Base-by-base conservation (phyloP, 2,888 invertebrate genomes). In the Microplitis deprimator region DNA sequence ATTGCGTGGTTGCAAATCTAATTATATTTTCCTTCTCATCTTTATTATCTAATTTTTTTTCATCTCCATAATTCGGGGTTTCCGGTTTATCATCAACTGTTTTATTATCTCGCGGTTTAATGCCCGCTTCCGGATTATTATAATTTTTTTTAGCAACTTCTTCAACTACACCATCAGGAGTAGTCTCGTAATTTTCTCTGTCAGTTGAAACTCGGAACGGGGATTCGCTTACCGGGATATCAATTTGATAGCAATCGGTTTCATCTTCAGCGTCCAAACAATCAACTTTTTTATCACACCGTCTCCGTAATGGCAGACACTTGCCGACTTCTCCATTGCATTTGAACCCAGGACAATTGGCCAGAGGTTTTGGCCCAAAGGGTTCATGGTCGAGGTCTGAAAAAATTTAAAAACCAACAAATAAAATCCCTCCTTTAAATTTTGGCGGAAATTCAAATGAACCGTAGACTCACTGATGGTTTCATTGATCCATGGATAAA, bases 211-310 rank as follows among this genome's bases (percentile, higher is more conserved):
- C 50, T 10, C 59, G 50, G 20, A 70, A 59, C 6, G 29, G 17
- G 16, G n/a, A 1, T 38, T 5, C 38, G 20, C 10, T 17, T 39
- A 8, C 62, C 59, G 50, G 20, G 3, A 17, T 3, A 29, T 10
- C 16, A 7, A 62, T 17, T 17, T 61, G 8, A 0, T 50, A 4
- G 85, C 96, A 96, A 72, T 93, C 91, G 0, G 92, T 88, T 91
- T 97, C 97, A 89, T 97, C 97, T 89, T 96, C 96, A 20, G 94
- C 96, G 62, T 93, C 91, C 39, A 96, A 90, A 84, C 96, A 97
- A 85, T 96, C 94, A 0, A 95, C 93, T 62, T 92, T 90, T 84
- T 92, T 92, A 86, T 97, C 94, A 89, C 96, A 97, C 73, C 92
- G 92, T 80, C 92, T 90, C 80, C 91, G 92, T 41, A 90, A 91